phyloP scores from a whole-genome alignment of 1,140 invertebrate species.

The Drosophila ananassae region DNA sequence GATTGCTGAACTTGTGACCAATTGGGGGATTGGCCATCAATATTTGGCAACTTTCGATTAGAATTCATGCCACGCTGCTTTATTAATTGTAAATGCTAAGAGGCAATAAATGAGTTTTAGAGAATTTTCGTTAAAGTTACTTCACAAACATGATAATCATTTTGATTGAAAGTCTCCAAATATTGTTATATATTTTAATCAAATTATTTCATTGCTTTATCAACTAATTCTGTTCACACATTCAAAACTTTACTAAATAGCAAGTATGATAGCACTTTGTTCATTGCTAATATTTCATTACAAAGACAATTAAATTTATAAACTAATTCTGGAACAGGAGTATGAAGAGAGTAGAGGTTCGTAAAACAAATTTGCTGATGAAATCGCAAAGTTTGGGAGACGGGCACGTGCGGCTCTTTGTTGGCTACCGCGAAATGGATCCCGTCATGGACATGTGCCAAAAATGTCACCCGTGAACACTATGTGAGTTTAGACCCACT shows the following conservation, averaged over 20 bases:
- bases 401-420: constrained; percentile 61
- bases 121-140: too few relatives aligned
- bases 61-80: neutral
- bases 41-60: constrained; percentile 42
- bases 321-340: constrained; percentile 42
- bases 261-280: constrained; percentile 18
- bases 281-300: constrained; percentile 23
- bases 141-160: too few relatives aligned
- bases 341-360: neutral
- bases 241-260: too few relatives aligned
- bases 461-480: constrained; percentile 8
- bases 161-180: too few relatives aligned
- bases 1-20: constrained; percentile 52
- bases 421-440: constrained; percentile 29
- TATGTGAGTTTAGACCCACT: neutral
- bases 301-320: constrained; percentile 61
- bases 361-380: constrained; percentile 49
- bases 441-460: constrained; percentile 36
- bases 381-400: constrained; percentile 73
- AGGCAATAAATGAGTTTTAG: neutral
- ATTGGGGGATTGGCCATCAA: constrained; percentile 23
- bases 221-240: neutral
- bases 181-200: too few relatives aligned
- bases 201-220: neutral
- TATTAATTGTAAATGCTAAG: constrained; percentile 13